Base-by-base conservation (phyloP, 2,797 vertebrate species). In the Jordanella pulchra region DNA sequence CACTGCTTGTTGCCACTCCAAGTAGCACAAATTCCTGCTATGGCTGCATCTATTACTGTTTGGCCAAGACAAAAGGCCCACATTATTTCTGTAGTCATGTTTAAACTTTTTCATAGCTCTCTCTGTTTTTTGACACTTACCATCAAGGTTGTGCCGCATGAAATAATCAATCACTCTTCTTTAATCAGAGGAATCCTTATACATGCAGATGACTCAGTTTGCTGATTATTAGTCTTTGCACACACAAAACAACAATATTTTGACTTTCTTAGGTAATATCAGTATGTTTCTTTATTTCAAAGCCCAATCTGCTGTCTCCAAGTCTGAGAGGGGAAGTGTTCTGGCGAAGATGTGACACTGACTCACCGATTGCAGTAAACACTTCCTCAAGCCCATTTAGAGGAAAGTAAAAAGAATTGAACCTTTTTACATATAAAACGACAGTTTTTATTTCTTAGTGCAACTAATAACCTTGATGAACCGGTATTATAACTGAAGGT, bases 351-450 rank as follows among this genome's bases (percentile, higher is more conserved):
- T 92, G 77, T 72, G 85, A 86, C 69, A 91, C 69, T 84, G 88
- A 87, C 78, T 88, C 85, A 80, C 79, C 87, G 25, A 75, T 86
- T 13, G 69, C 81, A 44, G 75, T 67, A 30, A 92, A 89, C 73
- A 91, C 83, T 92, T 93, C 91, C 88, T 93, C 85, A 55, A 85
- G 0, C 0, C 91, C 89, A 75, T 80, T 91, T 91, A 48, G 42
- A 27, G 21, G 17, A 79, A 82, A 85, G 23, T 15, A 17, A 78
- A 3, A 44, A 44, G 17, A 7, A 3, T 28, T 91, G 47, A 76
- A 5, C 39, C 25, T 65, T 53, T 56, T 30, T 7, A 61, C 13
- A 1, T 2, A 6, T 23, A 28, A 23, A 73, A 27, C 0, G 13
- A 61, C 18, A 56, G 12, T 0, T 32, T 32, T 48, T 0, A 67